A percentile compares a stretch with the other conserved stretches of the same genome.
Conservation (phyloP, 2,113 vertebrate genomes). For the Baryphthengus martii region DNA sequence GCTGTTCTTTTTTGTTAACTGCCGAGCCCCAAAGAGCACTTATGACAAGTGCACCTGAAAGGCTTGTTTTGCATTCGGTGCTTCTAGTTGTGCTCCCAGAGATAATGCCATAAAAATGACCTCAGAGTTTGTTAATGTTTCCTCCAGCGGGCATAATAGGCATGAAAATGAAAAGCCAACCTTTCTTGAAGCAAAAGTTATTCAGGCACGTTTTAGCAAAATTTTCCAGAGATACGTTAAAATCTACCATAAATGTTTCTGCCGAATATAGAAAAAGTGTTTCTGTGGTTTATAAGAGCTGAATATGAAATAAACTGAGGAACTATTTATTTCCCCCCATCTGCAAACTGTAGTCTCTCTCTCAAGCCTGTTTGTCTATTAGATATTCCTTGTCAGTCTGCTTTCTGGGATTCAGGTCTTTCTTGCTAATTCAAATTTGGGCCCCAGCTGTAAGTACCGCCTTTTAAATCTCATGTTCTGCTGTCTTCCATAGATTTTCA, state of each 20-base stretch:
- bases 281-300: background rate
- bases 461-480: background rate
- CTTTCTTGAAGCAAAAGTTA: background rate
- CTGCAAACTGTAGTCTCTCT: background rate
- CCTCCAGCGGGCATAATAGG: background rate
- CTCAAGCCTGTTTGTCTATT: background rate
- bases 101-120: background rate
- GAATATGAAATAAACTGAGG: background rate
- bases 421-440: background rate
- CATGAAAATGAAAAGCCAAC: background rate
- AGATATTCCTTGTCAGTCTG: background rate
- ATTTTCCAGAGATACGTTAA: background rate
- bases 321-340: background rate
- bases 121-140: background rate
- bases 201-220: background rate
- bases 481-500: background rate
- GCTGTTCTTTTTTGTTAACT: background rate
- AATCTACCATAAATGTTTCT: background rate
- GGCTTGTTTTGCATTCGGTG: background rate
- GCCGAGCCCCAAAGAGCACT: background rate
- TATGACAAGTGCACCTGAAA: background rate
- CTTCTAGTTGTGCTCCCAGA: background rate
- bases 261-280: background rate
- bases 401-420: background rate
- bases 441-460: background rate